Evolutionary conservation across 2,888 invertebrate species (phyloP).

Genomic region (Xylocampa areola): DNA sequence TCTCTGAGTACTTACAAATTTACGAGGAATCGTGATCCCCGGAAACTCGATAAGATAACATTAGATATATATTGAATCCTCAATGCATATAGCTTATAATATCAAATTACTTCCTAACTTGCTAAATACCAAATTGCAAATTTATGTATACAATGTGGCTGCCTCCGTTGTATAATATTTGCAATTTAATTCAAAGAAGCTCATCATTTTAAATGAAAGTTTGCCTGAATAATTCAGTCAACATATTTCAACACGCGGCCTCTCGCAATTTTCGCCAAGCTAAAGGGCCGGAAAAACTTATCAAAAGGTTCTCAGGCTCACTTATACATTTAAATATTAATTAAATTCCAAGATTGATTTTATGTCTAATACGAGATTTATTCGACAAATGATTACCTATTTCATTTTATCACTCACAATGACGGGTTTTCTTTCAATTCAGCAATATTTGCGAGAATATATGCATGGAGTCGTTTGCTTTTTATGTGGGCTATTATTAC

Average conservation of each 20-base stretch:
- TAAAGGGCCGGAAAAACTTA: background rate
- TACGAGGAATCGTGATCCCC: conserved; percentile 32
- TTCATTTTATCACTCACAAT: background rate
- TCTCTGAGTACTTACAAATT: conserved; percentile 30
- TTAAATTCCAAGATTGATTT: background rate
- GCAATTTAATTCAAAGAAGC: conserved; percentile 8
- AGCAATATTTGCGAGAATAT: background rate
- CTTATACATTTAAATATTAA: conserved; percentile 5
- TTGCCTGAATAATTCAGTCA: conserved; percentile 17
- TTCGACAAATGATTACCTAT: too few relatives aligned
- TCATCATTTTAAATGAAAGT: conserved; percentile 8
- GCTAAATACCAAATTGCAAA: background rate
- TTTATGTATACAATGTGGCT: background rate
- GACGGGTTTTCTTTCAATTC: background rate
- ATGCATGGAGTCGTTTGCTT: background rate
- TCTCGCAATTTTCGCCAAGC: background rate
- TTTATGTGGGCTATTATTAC: background rate
- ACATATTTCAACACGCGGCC: background rate
- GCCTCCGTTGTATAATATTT: background rate
- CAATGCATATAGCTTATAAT: conserved; percentile 3
- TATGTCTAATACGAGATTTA: background rate
- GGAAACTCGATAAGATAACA: conserved; percentile 38
- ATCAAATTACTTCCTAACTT: background rate
- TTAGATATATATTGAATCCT: background rate
- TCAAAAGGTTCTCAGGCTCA: background rate